Evolutionary conservation across 2,113 vertebrate genomes (phyloP), one percentile per base, ranked within the genome.

Genomic region (Choloepus hoffmanni): DNA sequence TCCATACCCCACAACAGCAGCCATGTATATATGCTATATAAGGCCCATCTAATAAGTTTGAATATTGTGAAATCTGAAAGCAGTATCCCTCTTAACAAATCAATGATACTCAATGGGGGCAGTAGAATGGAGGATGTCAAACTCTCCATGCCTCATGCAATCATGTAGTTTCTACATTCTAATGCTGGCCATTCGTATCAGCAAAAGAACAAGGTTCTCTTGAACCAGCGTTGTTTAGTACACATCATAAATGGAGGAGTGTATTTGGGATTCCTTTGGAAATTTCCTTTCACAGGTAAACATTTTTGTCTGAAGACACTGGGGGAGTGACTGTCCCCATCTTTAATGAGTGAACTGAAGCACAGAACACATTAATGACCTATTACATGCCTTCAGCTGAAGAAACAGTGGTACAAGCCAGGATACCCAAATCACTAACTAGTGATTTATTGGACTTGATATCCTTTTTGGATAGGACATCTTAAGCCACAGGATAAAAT

Each of bases 1-100:
- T 91, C 94, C 96, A 70, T 90, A 96, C 33, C 90, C 96, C 96
- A 96, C 93, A 94, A 85, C 1, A 89, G 89, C 92, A 96, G 94
- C 94, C 96, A 97, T 63, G 88, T 93, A 94, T 83, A 95, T 89
- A 92, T 12, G 53, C 95, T 97, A 94, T 33, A 60, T 94, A 89
- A 94, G 96, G 92, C 53, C 82, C 82, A 92, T 62, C 94, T 96
- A 95, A 6, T 85, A 85, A 88, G 48, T 96, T 8, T 95, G 77
- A 97, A 53, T 90, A 95, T 74, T 43, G 16, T 92, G 83, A 91
- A 79, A 79, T 92, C 83, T 95, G 72, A 92, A 96, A 96, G 72
- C 73, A 87, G 95, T 65, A 55, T 83, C 30, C 79, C 89, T 95
- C 88, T 87, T 94, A 95, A 89, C 92, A 96, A 90, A 50, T 89